These are phyloP conservation scores for Phragmatobia fuliginosa DNA, from an alignment of 2,888 invertebrate genomes.

Conservation along the genomic window DNA sequence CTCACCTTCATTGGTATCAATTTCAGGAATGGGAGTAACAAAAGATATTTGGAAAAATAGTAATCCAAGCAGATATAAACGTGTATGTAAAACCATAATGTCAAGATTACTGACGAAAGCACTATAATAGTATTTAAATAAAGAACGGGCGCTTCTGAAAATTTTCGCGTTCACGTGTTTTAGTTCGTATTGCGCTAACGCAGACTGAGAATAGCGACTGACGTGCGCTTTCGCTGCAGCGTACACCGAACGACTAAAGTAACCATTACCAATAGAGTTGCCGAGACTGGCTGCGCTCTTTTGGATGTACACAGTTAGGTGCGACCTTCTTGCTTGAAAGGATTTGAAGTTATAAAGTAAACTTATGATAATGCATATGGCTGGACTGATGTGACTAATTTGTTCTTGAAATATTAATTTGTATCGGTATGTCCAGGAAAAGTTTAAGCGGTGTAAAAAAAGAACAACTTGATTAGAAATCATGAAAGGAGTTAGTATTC, in stretches of 20 bases:
- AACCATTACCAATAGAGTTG: conserved; percentile 47
- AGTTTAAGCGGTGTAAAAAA: too few species aligned
- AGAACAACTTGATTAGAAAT: too few species aligned
- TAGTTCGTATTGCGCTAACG: conserved; percentile 46
- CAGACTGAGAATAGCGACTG: conserved; percentile 20
- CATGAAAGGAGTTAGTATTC: too few species aligned
- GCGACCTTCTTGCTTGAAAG: conserved; percentile 54
- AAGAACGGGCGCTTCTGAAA: conserved; percentile 11
- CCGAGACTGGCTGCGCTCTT: conserved; percentile 49
- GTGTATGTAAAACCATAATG: conserved; percentile 63
- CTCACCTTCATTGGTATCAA: conserved; percentile 79
- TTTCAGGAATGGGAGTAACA: conserved; percentile 76
- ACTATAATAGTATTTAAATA: conserved; percentile 32
- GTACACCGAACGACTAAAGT: conserved; percentile 60
- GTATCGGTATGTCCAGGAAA: too few species aligned
- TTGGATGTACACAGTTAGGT: conserved; percentile 60
- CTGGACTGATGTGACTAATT: background rate
- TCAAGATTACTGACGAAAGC: conserved; percentile 43
- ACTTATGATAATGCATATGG: background rate
- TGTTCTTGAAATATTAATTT: too few species aligned
- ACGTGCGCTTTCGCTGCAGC: conserved; percentile 60
- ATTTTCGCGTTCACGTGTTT: conserved; percentile 39
- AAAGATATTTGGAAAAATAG: conserved; percentile 69
- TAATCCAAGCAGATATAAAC: conserved; percentile 72
- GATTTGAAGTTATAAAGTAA: conserved; percentile 49